Evolutionary conservation across 2,113 vertebrate species (phyloP), one percentile per base, ranked within the genome.

Genomic region (Alligator sinensis): DNA sequence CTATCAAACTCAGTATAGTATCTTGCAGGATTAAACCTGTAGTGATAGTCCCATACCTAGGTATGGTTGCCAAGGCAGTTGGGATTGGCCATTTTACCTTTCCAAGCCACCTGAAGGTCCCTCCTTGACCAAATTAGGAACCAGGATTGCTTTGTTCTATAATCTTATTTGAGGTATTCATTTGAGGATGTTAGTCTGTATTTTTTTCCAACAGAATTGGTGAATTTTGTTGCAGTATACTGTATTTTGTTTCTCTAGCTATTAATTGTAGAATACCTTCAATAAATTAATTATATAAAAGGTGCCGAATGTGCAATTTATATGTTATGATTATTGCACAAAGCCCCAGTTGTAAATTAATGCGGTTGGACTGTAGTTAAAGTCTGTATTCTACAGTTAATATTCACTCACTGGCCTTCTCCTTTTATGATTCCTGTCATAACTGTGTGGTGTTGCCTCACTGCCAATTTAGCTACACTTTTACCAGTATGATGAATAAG

Each of bases 401-500:
- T 5, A 5, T 11, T 11, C 76, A 1, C 84, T 74, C 4, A 3
- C 80, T 82, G 78, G 87, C 74, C 74, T 64, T 72, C 76, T 82
- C 60, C 77, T 82, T 85, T 86, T 47, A 34, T 5, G 54, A 75
- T 85, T 86, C 82, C 92, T 72, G 62, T 82, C 89, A 27, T 81
- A 91, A 86, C 79, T 78, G 19, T 0, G 77, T 2, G 55, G 84
- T 55, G n/a, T 27, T 76, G 84, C 87, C 3, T 22, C 63, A 1
- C 68, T 72, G 90, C 95, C 91, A 86, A 21, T 28, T 58, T 18
- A 76, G 66, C 81, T 54, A 21, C 87, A 6, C 82, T 96, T 90
- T 55, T 18, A 63, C 76, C 88, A 47, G 94, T 27, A 54, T 70
- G 87, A 61, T 58, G 89, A 88, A 96, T 19, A 80, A 94, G 82